Percentiles rank a stretch among this genome's conserved stretches.
These are phyloP conservation scores for Protosalanx chinensis DNA, from an alignment of 2,797 vertebrate species.

Conservation along the genomic window DNA sequence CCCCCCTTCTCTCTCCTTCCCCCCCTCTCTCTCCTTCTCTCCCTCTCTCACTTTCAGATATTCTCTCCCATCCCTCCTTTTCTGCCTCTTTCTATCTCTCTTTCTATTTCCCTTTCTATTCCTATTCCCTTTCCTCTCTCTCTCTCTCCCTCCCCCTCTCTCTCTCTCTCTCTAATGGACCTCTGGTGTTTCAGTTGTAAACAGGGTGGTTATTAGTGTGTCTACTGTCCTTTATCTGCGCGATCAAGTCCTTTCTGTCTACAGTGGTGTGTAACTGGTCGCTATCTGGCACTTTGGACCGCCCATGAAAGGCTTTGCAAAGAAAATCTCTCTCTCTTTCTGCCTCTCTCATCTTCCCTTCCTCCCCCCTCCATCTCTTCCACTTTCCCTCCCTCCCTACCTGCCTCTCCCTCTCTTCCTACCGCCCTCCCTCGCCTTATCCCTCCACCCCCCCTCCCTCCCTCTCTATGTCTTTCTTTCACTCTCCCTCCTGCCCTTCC, in stretches of 20 bases:
- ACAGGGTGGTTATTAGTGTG: no score
- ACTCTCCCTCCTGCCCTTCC: neutral
- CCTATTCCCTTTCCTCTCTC: slow-evolving; percentile 6
- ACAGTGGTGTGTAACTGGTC: no score
- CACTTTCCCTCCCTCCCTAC: neutral
- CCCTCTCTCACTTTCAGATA: no score
- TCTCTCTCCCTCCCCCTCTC: neutral
- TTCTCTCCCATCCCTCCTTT: neutral
- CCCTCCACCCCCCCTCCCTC: neutral
- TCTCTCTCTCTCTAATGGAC: neutral
- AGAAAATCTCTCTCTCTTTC: neutral
- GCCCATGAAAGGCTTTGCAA: no score
- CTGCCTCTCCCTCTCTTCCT: neutral
- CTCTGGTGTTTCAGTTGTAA: no score
- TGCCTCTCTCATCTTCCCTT: neutral
- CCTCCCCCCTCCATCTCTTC: neutral
- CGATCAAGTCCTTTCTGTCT: no score
- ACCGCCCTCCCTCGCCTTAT: no score
- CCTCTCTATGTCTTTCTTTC: neutral
- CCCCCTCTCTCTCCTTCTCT: neutral
- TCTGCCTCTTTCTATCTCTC: neutral
- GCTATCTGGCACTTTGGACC: no score
- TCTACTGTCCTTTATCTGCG: no score
- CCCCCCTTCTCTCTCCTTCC: slow-evolving; percentile 13
- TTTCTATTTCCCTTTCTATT: neutral